phyloP scores from a whole-genome alignment of 2,888 invertebrate species.

The Nemotelus pantherinus region DNA sequence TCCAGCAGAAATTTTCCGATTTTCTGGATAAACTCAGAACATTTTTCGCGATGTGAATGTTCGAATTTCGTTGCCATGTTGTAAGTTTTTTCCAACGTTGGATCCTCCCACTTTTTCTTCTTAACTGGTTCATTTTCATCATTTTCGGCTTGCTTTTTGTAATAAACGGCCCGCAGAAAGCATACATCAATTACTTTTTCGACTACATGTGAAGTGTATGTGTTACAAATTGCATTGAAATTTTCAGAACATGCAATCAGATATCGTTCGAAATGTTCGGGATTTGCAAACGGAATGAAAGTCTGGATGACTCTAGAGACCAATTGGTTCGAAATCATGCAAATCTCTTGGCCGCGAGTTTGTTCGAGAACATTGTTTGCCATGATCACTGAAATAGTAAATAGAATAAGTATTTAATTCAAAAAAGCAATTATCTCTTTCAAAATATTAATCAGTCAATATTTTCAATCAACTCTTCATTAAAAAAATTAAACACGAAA shows the following conservation, averaged over 20 bases:
- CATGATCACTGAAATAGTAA: slow-evolving; percentile 58
- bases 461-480: no score
- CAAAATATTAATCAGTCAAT: no score
- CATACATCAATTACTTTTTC: slow-evolving; percentile 70
- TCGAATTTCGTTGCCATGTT: slow-evolving; percentile 62
- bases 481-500: no score
- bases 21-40: slow-evolving; percentile 74
- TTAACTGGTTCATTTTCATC: slow-evolving; percentile 47
- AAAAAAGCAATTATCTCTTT: no score
- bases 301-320: slow-evolving; percentile 81
- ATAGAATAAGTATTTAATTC: no score
- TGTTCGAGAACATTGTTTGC: slow-evolving; percentile 81
- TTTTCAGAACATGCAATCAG: slow-evolving; percentile 72
- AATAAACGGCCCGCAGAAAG: slow-evolving; percentile 58
- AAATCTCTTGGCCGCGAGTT: slow-evolving; percentile 75
- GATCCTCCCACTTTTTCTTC: slow-evolving; percentile 58
- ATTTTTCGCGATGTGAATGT: slow-evolving; percentile 67
- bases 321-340: slow-evolving; percentile 81
- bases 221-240: slow-evolving; percentile 77
- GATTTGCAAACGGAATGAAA: slow-evolving; percentile 74
- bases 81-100: slow-evolving; percentile 58
- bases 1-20: slow-evolving; percentile 80
- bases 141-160: slow-evolving; percentile 1
- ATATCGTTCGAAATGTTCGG: slow-evolving; percentile 72
- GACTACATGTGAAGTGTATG: slow-evolving; percentile 82